Evolutionary conservation across 2,797 vertebrate genomes (phyloP).

Genomic region (Nannoperca obscura): DNA sequence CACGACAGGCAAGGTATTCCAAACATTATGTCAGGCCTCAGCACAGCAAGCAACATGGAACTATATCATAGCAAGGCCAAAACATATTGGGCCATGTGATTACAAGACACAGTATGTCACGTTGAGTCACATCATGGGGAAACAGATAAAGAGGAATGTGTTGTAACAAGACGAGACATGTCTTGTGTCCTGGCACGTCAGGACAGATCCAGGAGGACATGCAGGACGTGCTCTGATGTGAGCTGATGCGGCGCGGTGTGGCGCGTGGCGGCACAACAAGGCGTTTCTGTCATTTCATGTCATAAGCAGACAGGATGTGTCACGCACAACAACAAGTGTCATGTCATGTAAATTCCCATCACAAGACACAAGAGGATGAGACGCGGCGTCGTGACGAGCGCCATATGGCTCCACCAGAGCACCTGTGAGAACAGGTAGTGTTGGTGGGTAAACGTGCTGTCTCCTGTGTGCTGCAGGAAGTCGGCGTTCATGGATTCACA

Average conservation of each 20-base stretch:
- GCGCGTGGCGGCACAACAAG: neutral
- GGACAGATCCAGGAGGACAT: neutral
- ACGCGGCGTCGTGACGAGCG: neutral
- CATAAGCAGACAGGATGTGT: neutral
- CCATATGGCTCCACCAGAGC: neutral
- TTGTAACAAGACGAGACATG: too few species aligned
- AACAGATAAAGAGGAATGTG: neutral
- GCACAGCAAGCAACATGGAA: neutral
- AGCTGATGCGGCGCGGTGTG: neutral
- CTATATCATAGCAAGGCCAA: neutral
- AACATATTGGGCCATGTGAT: neutral
- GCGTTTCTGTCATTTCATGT: neutral
- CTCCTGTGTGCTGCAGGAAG: neutral
- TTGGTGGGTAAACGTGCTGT: neutral
- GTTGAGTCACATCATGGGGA: neutral
- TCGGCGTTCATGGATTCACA: neutral
- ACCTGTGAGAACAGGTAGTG: conserved; percentile 16
- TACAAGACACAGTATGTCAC: neutral
- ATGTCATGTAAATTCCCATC: neutral
- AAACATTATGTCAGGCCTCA: neutral
- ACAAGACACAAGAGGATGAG: neutral
- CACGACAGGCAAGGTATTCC: neutral
- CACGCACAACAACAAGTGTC: neutral
- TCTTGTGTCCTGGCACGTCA: neutral
- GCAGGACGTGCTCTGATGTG: neutral